phyloP scores from a whole-genome alignment of 92 coral and sea anemone species.

The Anthopleura xanthogrammica region DNA sequence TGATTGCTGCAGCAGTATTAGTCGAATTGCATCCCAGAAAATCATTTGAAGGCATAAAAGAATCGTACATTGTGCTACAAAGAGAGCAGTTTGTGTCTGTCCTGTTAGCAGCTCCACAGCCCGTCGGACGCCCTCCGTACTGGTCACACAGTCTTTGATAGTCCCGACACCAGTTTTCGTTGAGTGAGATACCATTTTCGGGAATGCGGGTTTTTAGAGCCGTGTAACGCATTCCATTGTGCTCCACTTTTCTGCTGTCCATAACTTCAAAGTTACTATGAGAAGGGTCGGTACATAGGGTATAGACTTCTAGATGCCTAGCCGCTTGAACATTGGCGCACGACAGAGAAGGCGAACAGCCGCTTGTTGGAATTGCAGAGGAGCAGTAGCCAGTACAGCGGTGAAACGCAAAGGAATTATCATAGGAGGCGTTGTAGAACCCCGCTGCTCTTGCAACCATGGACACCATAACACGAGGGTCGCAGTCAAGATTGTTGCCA shows the following conservation, averaged over 20 bases:
- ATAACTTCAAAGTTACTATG: conserved; percentile 48
- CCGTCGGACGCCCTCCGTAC: conserved; percentile 44
- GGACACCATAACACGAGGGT: conserved; percentile 29
- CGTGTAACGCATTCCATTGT: conserved; percentile 22
- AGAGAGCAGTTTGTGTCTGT: conserved; percentile 9
- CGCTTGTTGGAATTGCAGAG: conserved; percentile 16
- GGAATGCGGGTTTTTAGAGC: conserved; percentile 51
- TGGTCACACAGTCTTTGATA: conserved; percentile 47
- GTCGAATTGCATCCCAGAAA: conserved; percentile 28
- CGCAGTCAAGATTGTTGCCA: conserved; percentile 42
- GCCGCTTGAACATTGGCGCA: conserved; percentile 36
- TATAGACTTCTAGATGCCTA: conserved; percentile 45
- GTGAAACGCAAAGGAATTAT: conserved; percentile 54
- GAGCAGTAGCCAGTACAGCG: conserved; percentile 34
- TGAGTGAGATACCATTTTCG: conserved; percentile 24
- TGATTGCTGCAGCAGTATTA: conserved; percentile 5
- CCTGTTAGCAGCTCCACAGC: conserved; percentile 31
- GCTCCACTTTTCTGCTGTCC: conserved; percentile 16
- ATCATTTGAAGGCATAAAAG: conserved; percentile 41
- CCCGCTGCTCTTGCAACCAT: conserved; percentile 43
- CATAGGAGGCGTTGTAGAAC: conserved; percentile 20
- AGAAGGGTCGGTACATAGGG: conserved; percentile 34
- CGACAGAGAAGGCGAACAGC: conserved; percentile 41
- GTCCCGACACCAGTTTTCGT: conserved; percentile 54
- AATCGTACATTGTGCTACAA: conserved; percentile 31